Evolutionary conservation across 2,113 vertebrate genomes (phyloP), one percentile per base, ranked within the genome.

Genomic region (Austrofundulus limnaeus): DNA sequence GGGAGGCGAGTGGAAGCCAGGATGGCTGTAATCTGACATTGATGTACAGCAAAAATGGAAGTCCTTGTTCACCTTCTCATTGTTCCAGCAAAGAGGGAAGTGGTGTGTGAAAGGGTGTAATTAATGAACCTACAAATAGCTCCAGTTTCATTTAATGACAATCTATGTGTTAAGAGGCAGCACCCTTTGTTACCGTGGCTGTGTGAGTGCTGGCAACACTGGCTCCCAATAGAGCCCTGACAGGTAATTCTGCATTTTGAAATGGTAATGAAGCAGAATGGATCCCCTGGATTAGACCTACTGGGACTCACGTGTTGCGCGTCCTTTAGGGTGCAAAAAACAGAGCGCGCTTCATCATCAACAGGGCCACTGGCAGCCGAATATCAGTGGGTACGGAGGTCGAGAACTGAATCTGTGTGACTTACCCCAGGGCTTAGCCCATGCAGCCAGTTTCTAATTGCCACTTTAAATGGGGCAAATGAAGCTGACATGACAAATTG

Each of bases 81-180:
- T 83, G 83, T 86, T 88, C 79, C n/a, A 16, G 70, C 48, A 47
- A 34, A 80, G 75, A 72, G 81, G 75, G 86, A 86, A 89, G 84
- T 69, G 83, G 84, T 68, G 79, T 89, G 87, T 87, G 85, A 89
- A 89, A 86, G 85, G 77, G 73, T 87, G 85, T 83, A 90, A 89
- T 90, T 88, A 92, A 91, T 90, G 88, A 85, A 82, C 80, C 87
- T 77, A 88, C 87, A 86, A 89, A 90, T 89, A 89, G 83, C 82
- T 86, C 66, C 61, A 23, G 67, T 87, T 89, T 82, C 73, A 39
- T 86, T 89, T 86, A 88, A 90, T 92, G 87, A 91, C 86, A 84
- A 87, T 86, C 75, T 85, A 84, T 78, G 81, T 84, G 84, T 84
- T 88, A 88, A 87, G 85, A 88, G 70, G 79, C 78, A 80, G 77